Percentiles rank a stretch among this genome's conserved stretches.
Conservation (phyloP, 2,888 invertebrate species). For the Cosmopolites sordidus region DNA sequence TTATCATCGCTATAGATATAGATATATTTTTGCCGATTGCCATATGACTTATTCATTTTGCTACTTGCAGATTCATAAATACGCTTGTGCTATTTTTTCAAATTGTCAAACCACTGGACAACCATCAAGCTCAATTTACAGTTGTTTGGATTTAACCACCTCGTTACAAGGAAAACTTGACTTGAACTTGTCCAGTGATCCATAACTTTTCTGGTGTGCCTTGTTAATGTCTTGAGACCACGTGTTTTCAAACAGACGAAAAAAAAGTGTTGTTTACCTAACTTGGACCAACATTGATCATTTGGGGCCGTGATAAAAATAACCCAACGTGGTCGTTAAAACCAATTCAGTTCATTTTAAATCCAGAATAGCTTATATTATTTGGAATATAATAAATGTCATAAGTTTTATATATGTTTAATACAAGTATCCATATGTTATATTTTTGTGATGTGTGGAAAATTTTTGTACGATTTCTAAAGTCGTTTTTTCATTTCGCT, state of each 20-base stretch:
- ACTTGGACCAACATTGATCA: slow-evolving; percentile 46
- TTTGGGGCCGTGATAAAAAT: slow-evolving; percentile 44
- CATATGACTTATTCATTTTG: slow-evolving; percentile 32
- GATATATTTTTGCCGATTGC: slow-evolving; percentile 35
- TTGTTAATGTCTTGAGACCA: neutral
- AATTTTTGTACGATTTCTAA: slow-evolving; percentile 21
- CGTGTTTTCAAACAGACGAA: neutral
- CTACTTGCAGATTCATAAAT: slow-evolving; percentile 20
- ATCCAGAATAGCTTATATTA: slow-evolving; percentile 40
- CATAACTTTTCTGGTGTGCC: neutral
- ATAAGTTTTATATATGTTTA: slow-evolving; percentile 48
- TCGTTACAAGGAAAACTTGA: neutral
- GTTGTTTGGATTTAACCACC: no score
- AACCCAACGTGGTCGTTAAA: slow-evolving; percentile 39
- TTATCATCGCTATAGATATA: slow-evolving; percentile 32
- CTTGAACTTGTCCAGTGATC: neutral
- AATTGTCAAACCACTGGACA: neutral
- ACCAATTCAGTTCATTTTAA: slow-evolving; percentile 31
- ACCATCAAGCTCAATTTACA: neutral
- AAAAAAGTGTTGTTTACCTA: slow-evolving; percentile 40
- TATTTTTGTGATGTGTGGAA: slow-evolving; percentile 48
- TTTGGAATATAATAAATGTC: slow-evolving; percentile 45
- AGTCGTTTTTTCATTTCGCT: slow-evolving; percentile 25
- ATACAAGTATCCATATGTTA: slow-evolving; percentile 44
- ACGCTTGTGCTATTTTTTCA: slow-evolving; percentile 4